Evolutionary conservation across 2,797 vertebrate genomes (phyloP), one percentile per base, ranked within the genome.

Genomic region (Lates japonicus): DNA sequence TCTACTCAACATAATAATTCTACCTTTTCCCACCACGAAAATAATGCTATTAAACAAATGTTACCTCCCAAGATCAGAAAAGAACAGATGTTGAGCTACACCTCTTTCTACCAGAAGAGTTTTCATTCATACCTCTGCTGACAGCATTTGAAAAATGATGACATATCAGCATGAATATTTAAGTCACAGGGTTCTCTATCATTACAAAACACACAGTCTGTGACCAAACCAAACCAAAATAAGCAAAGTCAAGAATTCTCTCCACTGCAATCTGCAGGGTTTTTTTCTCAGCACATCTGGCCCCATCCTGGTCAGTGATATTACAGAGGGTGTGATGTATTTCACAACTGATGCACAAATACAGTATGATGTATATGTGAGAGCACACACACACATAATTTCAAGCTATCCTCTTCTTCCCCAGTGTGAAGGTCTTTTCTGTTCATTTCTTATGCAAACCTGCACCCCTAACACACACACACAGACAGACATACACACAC

Each of bases 401-500:
- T n/a, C n/a, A n/a, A n/a, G n/a, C n/a, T n/a, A n/a, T n/a, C n/a
- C n/a, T n/a, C n/a, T n/a, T n/a, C n/a, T n/a, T n/a, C n/a, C n/a
- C n/a, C n/a, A n/a, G n/a, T n/a, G n/a, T n/a, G n/a, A n/a, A 61
- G 54, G 74, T 70, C 31, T 48, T 46, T 46, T 75, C 20, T 71
- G 39, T 33, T 70, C 19, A 33, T 78, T 66, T 62, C 22, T 76
- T 31, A 79, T 42, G 41, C 41, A 42, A 42, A 76, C 52, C 61
- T 69, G 54, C 8, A 76, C n/a, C 54, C 70, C 19, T 19, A 5
- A 14, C 44, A 46, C 19, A 55, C 39, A 11, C 39, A 41, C 9
- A 41, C 10, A 41, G 10, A 65, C 62, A 76, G 4, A 41, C n/a
- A 46, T 16, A 46, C 44, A 17, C 19, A 55, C 39, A 41, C 39